Evolutionary conservation across 2,888 invertebrate genomes (phyloP).

Genomic region (Dryadula phaetusa): DNA sequence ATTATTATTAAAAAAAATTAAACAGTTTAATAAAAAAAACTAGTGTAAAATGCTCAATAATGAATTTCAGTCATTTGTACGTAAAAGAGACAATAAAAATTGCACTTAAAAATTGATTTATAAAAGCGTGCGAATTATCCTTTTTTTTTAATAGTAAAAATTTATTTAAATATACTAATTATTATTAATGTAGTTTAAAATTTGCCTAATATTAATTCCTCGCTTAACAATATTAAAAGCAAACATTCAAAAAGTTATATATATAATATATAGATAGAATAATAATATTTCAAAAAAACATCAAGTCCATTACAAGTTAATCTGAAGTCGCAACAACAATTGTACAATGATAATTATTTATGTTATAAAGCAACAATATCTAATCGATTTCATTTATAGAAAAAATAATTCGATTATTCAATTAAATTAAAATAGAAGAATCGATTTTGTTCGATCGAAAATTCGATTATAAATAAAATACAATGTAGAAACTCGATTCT

Average conservation of each 20-base stretch:
- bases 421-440: background rate
- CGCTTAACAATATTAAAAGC: constrained; percentile 6
- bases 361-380: constrained; percentile 2
- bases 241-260: background rate
- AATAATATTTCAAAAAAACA: constrained; percentile 13
- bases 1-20: constrained; percentile 44
- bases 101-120: constrained; percentile 4
- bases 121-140: constrained; percentile 19
- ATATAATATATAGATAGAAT: constrained; percentile 8
- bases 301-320: constrained; percentile 16
- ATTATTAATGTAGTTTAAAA: constrained; percentile 4
- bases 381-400: background rate
- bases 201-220: constrained; percentile 17
- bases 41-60: constrained; percentile 46
- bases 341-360: constrained; percentile 13
- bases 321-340: constrained; percentile 13
- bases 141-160: constrained; percentile 1
- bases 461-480: background rate
- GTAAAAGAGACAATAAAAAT: background rate
- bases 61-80: constrained; percentile 40
- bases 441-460: background rate
- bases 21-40: constrained; percentile 44
- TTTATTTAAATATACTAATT: constrained; percentile 11
- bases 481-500: background rate
- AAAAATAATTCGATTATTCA: background rate